A percentile compares a stretch with the other conserved stretches of the same genome.
phyloP scores from a whole-genome alignment of 2,888 invertebrate genomes.

The Rhagonycha fulva region DNA sequence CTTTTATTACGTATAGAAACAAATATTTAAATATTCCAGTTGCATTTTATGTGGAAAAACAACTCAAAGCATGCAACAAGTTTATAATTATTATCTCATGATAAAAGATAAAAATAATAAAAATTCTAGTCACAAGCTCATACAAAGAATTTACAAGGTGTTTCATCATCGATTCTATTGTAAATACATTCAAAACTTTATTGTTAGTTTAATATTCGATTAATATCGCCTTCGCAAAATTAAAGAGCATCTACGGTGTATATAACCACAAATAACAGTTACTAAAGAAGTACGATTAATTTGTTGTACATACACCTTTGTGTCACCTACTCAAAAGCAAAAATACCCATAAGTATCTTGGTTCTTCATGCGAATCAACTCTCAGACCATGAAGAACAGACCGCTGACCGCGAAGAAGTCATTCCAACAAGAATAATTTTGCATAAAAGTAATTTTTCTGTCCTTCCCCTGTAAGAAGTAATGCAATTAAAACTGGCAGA shows the following conservation, averaged over 20 bases:
- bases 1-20: neutral
- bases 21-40: neutral
- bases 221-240: neutral
- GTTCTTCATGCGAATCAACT: constrained; percentile 16
- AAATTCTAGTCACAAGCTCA: neutral
- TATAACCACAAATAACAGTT: neutral
- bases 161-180: neutral
- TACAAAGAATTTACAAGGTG: neutral
- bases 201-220: neutral
- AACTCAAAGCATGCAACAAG: neutral
- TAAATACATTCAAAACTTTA: neutral
- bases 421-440: constrained; percentile 7
- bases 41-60: neutral
- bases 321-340: neutral
- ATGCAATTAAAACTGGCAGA: neutral
- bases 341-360: constrained; percentile 1
- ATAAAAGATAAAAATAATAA: neutral
- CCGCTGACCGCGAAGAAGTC: constrained; percentile 20
- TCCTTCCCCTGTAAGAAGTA: neutral
- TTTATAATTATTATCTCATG: neutral
- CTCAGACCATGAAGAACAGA: constrained; percentile 26
- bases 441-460: neutral
- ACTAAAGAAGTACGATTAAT: neutral
- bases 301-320: neutral
- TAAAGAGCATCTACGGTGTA: neutral